phyloP scores from a whole-genome alignment of 2,888 invertebrate genomes.

The Synanthedon myopaeformis region DNA sequence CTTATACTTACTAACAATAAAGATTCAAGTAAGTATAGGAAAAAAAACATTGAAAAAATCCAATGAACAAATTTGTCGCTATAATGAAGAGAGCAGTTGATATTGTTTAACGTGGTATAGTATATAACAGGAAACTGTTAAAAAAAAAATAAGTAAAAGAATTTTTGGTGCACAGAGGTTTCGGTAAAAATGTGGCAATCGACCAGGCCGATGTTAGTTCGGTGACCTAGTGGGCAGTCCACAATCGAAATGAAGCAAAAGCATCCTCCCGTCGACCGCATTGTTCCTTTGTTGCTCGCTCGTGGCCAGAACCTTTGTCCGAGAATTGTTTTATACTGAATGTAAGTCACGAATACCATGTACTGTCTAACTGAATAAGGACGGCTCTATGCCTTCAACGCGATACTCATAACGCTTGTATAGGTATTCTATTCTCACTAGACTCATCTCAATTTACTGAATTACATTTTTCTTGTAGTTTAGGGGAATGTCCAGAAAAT shows the following conservation, averaged over 20 bases:
- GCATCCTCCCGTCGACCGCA: constrained; percentile 49
- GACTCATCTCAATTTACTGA: constrained; percentile 41
- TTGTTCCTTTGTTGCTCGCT: constrained; percentile 60
- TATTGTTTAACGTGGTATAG: too few relatives aligned
- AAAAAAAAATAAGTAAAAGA: too few relatives aligned
- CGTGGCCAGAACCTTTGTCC: constrained; percentile 65
- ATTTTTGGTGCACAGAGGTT: not conserved
- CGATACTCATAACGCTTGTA: constrained; percentile 8
- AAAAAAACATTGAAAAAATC: too few relatives aligned
- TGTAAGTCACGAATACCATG: constrained; percentile 68
- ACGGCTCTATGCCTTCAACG: constrained; percentile 23
- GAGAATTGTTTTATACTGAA: constrained; percentile 67
- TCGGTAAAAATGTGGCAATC: constrained; percentile 9
- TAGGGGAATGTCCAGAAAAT: too few relatives aligned
- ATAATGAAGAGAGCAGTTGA: too few relatives aligned
- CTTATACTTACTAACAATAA: too few relatives aligned
- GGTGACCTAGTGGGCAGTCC: constrained; percentile 35
- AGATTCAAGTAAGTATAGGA: too few relatives aligned
- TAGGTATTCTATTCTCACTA: constrained; percentile 20
- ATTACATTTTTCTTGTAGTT: constrained; percentile 3
- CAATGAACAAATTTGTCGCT: too few relatives aligned
- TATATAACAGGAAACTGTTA: too few relatives aligned
- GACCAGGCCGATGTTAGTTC: constrained; percentile 8
- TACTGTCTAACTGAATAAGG: constrained; percentile 60
- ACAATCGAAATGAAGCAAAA: constrained; percentile 60